Evolutionary conservation across 1,140 invertebrate genomes (phyloP), one percentile per base, ranked within the genome.

Genomic region (Rhopalosiphum padi): DNA sequence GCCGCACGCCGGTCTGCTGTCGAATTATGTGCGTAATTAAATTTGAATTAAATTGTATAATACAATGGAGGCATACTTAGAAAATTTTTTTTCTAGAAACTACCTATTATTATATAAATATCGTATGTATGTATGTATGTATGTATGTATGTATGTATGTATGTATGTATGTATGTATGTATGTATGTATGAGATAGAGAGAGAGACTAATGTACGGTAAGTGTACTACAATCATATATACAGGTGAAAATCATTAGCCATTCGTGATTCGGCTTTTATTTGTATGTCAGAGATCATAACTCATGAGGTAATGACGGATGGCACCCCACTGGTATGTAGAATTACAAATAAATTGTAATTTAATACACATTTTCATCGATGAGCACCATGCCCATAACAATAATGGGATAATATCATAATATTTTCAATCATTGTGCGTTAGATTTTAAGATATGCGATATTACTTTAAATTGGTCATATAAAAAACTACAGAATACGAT

Each of bases 341-440:
- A 85, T 85, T 85, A 85, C 11, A 43, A 85, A 85, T 85, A 43
- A 85, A 85, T 85, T 41, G 7, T 43, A 85, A 41, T 85, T 85
- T 43, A 41, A 41, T 85, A 43, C 83, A 85, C 83, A 85, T 41
- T 41, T 85, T 37, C 37, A 41, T 30, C 23, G 41, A 11, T 43
- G 60, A 18, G 60, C 9, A n/a, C 22, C 3, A 25, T 43, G 7
- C 35, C 77, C 23, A 18, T 25, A 85, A 85, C 83, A 41, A 85
- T 25, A 25, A 43, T 43, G 23, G 23, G 23, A 85, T 43, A 11
- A 77, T n/a, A 77, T 68, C 55, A 30, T 68, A 68, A 68, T 68
- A n/a, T 68, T 77, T 77, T 77, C 60, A 35, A n/a, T 77, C n/a
- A 5, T n/a, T 30, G 15, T 18, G 15, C 9, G 60, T 68, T 68